Conservation (phyloP, 2,888 invertebrate genomes). For the Calameuta idolon region DNA sequence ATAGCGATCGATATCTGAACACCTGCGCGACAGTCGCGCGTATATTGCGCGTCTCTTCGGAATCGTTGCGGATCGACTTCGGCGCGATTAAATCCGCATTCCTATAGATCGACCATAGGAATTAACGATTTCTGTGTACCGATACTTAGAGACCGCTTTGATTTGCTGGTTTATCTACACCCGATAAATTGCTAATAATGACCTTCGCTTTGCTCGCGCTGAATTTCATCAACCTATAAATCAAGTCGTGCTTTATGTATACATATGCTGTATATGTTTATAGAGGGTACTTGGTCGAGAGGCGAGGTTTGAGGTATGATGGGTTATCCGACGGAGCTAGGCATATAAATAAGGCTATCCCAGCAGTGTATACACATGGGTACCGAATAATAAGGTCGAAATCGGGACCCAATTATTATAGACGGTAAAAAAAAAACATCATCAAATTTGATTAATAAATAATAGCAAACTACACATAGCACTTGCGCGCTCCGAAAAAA, state of each 20-base stretch:
- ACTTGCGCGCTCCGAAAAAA: background rate
- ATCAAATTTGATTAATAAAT: background rate
- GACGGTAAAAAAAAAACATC: background rate
- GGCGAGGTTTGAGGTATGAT: slow-evolving; percentile 37
- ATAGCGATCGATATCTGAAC: background rate
- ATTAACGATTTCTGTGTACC: background rate
- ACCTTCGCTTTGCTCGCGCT: slow-evolving; percentile 27
- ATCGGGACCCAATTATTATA: slow-evolving; percentile 10
- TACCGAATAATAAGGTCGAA: slow-evolving; percentile 29
- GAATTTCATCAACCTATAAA: slow-evolving; percentile 54
- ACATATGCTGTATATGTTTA: background rate
- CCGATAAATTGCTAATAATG: slow-evolving; percentile 4
- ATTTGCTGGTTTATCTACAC: background rate
- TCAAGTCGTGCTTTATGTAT: slow-evolving; percentile 15
- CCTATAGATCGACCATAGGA: background rate
- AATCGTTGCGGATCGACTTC: background rate
- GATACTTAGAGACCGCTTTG: background rate
- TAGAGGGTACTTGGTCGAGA: slow-evolving; percentile 23
- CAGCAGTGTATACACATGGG: slow-evolving; percentile 15
- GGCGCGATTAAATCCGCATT: background rate
- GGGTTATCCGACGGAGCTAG: slow-evolving; percentile 45
- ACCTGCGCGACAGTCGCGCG: background rate
- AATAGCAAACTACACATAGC: background rate
- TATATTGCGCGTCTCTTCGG: background rate
- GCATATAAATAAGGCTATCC: slow-evolving; percentile 42